These are phyloP conservation scores for Pungitius pungitius DNA, from an alignment of 2,113 vertebrate species.

Conservation along the genomic window DNA sequence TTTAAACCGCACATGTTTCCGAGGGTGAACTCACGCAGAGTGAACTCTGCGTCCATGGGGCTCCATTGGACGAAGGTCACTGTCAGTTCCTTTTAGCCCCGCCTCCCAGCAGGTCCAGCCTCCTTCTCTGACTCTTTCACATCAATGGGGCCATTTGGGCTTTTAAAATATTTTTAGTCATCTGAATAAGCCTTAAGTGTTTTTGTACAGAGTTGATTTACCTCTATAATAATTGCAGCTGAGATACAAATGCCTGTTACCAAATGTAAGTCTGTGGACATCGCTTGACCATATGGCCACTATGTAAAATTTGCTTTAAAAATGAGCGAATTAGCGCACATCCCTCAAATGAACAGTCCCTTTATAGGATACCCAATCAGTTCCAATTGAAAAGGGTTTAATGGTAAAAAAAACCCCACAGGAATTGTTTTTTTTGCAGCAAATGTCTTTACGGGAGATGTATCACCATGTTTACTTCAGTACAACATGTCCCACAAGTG, in stretches of 20 bases:
- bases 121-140: too few species aligned
- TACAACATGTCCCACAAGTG: conserved; percentile 58
- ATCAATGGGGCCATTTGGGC: not conserved
- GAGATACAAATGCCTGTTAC: not conserved
- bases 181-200: not conserved
- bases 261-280: not conserved
- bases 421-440: not conserved
- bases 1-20: not conserved
- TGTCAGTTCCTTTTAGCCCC: too few species aligned
- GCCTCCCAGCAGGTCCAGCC: too few species aligned
- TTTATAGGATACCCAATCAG: not conserved
- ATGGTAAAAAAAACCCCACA: not conserved
- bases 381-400: not conserved
- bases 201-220: not conserved
- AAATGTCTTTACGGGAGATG: not conserved
- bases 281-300: not conserved
- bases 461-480: conserved; percentile 29
- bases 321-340: not conserved
- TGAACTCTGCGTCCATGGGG: not conserved
- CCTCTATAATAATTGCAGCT: not conserved
- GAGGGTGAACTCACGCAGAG: not conserved
- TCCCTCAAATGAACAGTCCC: not conserved
- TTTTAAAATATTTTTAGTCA: not conserved
- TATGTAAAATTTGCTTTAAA: not conserved
- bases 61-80: not conserved